phyloP scores from a whole-genome alignment of 2,113 vertebrate genomes.

The Dromaius novaehollandiae region DNA sequence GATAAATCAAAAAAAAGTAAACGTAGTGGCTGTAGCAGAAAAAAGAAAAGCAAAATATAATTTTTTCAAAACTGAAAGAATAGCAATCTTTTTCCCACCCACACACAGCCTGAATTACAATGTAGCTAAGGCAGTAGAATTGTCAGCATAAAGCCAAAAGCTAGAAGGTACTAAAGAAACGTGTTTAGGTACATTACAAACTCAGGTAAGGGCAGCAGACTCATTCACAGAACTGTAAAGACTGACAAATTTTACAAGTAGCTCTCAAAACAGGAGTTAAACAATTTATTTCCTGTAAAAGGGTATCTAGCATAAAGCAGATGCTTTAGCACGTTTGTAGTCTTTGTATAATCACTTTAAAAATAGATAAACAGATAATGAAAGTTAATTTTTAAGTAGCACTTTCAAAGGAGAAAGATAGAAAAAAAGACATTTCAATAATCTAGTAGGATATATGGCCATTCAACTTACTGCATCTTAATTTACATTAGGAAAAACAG shows the following conservation, averaged over 20 bases:
- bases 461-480: neutral
- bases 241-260: neutral
- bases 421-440: neutral
- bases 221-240: neutral
- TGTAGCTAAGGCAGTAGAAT: neutral
- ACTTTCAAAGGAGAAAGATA: neutral
- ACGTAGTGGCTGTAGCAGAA: neutral
- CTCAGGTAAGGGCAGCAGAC: neutral
- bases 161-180: neutral
- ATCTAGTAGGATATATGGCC: neutral
- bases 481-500: neutral
- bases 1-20: neutral
- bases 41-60: neutral
- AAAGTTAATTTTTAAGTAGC: neutral
- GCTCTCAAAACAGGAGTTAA: neutral
- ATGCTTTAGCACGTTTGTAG: neutral
- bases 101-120: slow-evolving; percentile 11
- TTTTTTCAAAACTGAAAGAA: neutral
- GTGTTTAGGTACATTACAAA: neutral
- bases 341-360: neutral
- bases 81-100: neutral
- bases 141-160: neutral
- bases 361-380: neutral
- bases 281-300: neutral
- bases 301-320: neutral